Percentiles rank a stretch among this genome's conserved stretches.
Conservation (phyloP, 2,797 vertebrate genomes). For the Avahi laniger region DNA sequence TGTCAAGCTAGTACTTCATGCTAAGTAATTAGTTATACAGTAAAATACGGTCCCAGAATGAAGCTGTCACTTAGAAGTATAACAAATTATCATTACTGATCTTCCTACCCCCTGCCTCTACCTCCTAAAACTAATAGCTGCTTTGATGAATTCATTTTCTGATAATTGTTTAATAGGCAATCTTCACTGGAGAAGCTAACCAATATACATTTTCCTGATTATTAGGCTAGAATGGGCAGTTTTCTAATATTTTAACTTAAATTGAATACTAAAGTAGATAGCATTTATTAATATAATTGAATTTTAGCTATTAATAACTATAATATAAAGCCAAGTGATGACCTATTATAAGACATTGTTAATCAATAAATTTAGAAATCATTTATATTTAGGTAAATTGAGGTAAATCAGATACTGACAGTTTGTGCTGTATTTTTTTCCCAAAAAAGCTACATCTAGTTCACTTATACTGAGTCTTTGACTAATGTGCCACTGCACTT, state of each 20-base stretch:
- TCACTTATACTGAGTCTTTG: conserved; percentile 45
- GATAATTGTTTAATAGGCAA: not conserved
- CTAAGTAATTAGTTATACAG: not conserved
- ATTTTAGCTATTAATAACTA: not conserved
- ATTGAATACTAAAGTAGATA: not conserved
- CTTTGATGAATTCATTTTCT: not conserved
- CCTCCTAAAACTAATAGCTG: not conserved
- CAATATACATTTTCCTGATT: not conserved
- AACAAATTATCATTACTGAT: not conserved
- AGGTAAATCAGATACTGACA: not conserved
- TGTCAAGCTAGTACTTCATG: not conserved
- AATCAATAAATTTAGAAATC: not conserved
- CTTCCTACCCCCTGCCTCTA: not conserved
- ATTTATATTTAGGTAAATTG: not conserved
- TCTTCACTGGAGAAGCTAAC: not conserved
- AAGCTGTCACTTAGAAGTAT: not conserved
- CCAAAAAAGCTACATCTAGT: not conserved
- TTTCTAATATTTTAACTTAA: conserved; percentile 8
- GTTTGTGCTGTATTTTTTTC: not conserved
- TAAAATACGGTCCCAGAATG: not conserved
- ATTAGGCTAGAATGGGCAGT: not conserved
- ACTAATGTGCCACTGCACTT: conserved; percentile 42
- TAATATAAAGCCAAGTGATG: not conserved
- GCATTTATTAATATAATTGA: not conserved
- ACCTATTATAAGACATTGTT: not conserved